Conservation (phyloP, 2,888 invertebrate genomes). For the Cheilosia pagana region DNA sequence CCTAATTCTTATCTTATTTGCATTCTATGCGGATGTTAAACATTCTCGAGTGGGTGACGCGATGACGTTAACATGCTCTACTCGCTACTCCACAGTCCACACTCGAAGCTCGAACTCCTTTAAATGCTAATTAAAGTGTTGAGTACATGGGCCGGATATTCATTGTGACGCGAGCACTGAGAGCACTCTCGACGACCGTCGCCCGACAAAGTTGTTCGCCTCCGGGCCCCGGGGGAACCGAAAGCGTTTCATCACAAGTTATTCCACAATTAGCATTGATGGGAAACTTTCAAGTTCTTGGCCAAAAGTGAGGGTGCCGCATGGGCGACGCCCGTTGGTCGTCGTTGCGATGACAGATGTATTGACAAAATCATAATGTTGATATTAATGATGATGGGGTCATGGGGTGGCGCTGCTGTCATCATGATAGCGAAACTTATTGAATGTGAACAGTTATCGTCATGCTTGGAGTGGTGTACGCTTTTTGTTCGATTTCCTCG, state of each 20-base stretch:
- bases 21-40: constrained; percentile 59
- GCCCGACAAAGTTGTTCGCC: constrained; percentile 19
- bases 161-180: no score
- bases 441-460: constrained; percentile 34
- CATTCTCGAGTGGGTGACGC: constrained; percentile 29
- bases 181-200: no score
- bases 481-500: constrained; percentile 2
- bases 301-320: neutral
- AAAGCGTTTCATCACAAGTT: constrained; percentile 15
- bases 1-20: constrained; percentile 60
- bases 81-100: no score
- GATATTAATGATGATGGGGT: constrained; percentile 25
- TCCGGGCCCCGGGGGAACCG: neutral
- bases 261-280: constrained; percentile 50
- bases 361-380: constrained; percentile 45
- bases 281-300: constrained; percentile 39
- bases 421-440: constrained; percentile 42
- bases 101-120: constrained; percentile 4
- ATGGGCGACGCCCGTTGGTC: no score
- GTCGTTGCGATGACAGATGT: constrained; percentile 38
- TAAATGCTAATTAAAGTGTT: constrained; percentile 41
- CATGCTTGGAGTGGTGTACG: constrained; percentile 10
- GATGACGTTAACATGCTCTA: constrained; percentile 17
- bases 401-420: constrained; percentile 16
- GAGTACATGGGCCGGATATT: neutral